Percentiles rank a stretch among this genome's conserved stretches.
Conservation (phyloP, 2,888 invertebrate genomes). For the Nomada fabriciana region DNA sequence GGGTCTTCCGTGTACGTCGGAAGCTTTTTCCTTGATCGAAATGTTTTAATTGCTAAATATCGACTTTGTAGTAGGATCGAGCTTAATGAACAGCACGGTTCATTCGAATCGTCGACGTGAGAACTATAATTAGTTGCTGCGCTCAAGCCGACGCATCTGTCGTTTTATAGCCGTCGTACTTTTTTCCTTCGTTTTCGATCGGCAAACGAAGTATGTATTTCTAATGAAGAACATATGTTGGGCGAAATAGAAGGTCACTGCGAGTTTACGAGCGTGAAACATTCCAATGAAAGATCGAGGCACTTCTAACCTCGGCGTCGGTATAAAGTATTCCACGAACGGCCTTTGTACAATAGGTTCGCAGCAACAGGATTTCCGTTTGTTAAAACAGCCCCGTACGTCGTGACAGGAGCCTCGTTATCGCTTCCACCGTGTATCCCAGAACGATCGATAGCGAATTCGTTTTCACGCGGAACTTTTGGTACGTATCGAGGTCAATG, state of each 20-base stretch:
- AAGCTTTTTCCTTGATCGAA: not conserved
- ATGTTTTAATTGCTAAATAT: not conserved
- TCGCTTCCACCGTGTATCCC: constrained; percentile 14
- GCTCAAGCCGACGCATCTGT: not conserved
- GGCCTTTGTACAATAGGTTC: not conserved
- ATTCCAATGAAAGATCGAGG: not conserved
- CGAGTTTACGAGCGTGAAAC: not conserved
- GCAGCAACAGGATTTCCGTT: constrained; percentile 1
- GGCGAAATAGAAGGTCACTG: not conserved
- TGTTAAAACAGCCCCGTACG: not conserved
- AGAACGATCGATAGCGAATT: constrained; percentile 31
- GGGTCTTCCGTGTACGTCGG: not conserved
- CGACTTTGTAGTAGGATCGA: no score
- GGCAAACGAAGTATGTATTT: not conserved
- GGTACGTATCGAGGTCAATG: constrained; percentile 36
- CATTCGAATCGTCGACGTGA: not conserved
- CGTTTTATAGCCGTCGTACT: not conserved
- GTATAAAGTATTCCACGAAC: not conserved
- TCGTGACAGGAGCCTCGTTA: constrained; percentile 20
- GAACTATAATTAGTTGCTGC: not conserved
- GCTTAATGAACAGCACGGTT: not conserved
- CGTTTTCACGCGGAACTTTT: constrained; percentile 40
- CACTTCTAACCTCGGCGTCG: not conserved
- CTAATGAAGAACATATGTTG: not conserved
- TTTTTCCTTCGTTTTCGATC: not conserved